Evolutionary conservation across 1,140 invertebrate species (phyloP).

Genomic region (Lerema accius): DNA sequence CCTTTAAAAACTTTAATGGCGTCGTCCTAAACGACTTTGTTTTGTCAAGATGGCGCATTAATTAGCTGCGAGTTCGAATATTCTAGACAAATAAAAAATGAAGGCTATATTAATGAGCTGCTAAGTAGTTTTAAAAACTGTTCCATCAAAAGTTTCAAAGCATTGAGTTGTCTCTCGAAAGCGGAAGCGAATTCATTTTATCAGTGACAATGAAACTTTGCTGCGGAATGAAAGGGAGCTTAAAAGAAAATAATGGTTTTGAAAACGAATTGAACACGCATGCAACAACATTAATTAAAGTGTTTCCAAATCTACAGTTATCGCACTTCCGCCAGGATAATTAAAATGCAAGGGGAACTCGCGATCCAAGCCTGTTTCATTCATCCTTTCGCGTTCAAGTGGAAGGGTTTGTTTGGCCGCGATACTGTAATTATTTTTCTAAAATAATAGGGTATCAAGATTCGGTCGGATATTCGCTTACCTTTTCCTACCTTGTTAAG

Average conservation of each 20-base stretch:
- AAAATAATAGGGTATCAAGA: slow-evolving; percentile 47
- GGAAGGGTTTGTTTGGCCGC: slow-evolving; percentile 40
- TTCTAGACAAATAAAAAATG: slow-evolving; percentile 27
- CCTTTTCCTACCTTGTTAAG: slow-evolving; percentile 17
- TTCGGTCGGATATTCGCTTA: slow-evolving; percentile 27
- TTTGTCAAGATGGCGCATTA: slow-evolving; percentile 33
- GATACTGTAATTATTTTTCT: slow-evolving; percentile 44
- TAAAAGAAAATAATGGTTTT: slow-evolving; percentile 53
- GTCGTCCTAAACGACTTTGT: slow-evolving; percentile 33
- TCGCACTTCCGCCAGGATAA: slow-evolving; percentile 71
- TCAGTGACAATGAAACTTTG: slow-evolving; percentile 32
- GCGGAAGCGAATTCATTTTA: slow-evolving; percentile 32
- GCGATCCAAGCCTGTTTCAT: slow-evolving; percentile 40
- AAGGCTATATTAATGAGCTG: slow-evolving; percentile 34
- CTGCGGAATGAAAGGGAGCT: slow-evolving; percentile 36
- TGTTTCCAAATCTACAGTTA: slow-evolving; percentile 73
- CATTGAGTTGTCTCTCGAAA: slow-evolving; percentile 35
- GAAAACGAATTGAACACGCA: slow-evolving; percentile 67
- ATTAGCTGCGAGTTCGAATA: slow-evolving; percentile 31
- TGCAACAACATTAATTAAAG: slow-evolving; percentile 79
- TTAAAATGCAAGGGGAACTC: slow-evolving; percentile 76
- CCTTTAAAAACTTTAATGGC: slow-evolving; percentile 32
- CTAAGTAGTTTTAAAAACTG: slow-evolving; percentile 36
- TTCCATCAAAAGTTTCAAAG: slow-evolving; percentile 36
- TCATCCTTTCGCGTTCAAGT: slow-evolving; percentile 40